phyloP scores from a whole-genome alignment of 1,140 invertebrate genomes.

The Cydia fagiglandana region DNA sequence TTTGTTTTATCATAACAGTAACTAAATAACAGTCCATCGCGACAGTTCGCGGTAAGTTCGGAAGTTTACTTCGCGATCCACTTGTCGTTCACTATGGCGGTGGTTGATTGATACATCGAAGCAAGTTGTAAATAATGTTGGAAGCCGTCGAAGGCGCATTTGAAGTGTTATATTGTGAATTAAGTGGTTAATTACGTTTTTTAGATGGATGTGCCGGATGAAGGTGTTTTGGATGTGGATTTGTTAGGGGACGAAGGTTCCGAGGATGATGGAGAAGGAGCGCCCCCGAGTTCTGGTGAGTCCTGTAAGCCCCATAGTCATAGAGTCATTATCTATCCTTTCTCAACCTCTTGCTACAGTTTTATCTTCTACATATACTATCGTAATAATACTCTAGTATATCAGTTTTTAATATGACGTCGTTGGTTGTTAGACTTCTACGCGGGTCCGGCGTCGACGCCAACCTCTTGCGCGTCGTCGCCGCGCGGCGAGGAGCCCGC shows the following conservation, averaged over 20 bases:
- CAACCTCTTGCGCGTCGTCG: conserved; percentile 80
- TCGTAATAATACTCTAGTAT: background rate
- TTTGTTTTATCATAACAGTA: conserved; percentile 52
- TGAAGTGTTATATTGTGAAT: conserved; percentile 36
- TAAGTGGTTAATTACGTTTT: conserved; percentile 40
- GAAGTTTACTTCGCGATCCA: conserved; percentile 58
- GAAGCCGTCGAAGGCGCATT: conserved; percentile 37
- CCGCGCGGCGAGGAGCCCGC: conserved; percentile 78
- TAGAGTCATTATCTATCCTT: background rate
- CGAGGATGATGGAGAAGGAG: conserved; percentile 72
- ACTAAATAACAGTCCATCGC: conserved; percentile 66
- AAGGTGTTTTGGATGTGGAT: conserved; percentile 73
- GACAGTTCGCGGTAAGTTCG: conserved; percentile 69
- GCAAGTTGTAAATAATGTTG: conserved; percentile 53
- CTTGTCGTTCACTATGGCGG: conserved; percentile 77
- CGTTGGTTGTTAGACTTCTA: conserved; percentile 62
- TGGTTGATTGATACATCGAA: conserved; percentile 55
- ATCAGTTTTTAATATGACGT: background rate
- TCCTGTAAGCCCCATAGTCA: background rate
- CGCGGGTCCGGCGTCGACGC: conserved; percentile 79
- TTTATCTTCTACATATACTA: background rate
- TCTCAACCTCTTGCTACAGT: background rate
- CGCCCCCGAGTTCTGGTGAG: conserved; percentile 74
- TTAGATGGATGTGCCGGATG: conserved; percentile 75
- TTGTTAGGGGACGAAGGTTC: conserved; percentile 75